phyloP scores from a whole-genome alignment of 1,140 invertebrate species.

The Saccostrea echinata region DNA sequence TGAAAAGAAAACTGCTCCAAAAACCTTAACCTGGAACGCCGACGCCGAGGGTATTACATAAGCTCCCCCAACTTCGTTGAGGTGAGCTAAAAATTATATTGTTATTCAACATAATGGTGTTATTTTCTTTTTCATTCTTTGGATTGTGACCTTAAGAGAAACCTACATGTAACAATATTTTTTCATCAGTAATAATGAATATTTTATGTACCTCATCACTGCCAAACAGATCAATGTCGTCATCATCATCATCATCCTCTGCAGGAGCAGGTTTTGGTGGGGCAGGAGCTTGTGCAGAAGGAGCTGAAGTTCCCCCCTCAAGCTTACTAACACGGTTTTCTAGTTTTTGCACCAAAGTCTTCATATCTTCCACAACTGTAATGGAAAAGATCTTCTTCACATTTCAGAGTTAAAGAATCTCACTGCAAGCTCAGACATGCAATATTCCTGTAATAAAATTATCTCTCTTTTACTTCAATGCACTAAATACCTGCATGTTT shows the following conservation, averaged over 20 bases:
- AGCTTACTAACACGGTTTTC: constrained; percentile 62
- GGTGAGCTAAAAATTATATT: too few species aligned
- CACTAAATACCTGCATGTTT: too few species aligned
- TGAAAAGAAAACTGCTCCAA: too few species aligned
- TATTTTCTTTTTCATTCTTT: too few species aligned
- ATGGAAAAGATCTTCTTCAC: neutral
- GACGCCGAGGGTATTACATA: too few species aligned
- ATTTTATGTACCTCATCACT: constrained; percentile 89
- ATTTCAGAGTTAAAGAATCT: neutral
- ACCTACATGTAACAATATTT: too few species aligned
- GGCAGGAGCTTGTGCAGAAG: constrained; percentile 37
- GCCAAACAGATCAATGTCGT: constrained; percentile 91
- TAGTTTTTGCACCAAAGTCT: constrained; percentile 56
- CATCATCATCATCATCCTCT: constrained; percentile 69
- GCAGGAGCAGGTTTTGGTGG: constrained; percentile 57
- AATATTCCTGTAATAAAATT: neutral
- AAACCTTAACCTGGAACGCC: too few species aligned
- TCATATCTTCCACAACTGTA: constrained; percentile 63
- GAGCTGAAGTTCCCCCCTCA: constrained; percentile 46
- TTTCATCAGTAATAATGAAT: neutral
- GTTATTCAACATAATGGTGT: too few species aligned
- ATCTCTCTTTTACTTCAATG: constrained; percentile 61
- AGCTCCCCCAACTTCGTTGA: too few species aligned
- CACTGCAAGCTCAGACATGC: neutral
- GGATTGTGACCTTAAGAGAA: too few species aligned